Evolutionary conservation across 2,797 vertebrate species (phyloP), one percentile per base, ranked within the genome.

Genomic region (Catostomus latipinnis): DNA sequence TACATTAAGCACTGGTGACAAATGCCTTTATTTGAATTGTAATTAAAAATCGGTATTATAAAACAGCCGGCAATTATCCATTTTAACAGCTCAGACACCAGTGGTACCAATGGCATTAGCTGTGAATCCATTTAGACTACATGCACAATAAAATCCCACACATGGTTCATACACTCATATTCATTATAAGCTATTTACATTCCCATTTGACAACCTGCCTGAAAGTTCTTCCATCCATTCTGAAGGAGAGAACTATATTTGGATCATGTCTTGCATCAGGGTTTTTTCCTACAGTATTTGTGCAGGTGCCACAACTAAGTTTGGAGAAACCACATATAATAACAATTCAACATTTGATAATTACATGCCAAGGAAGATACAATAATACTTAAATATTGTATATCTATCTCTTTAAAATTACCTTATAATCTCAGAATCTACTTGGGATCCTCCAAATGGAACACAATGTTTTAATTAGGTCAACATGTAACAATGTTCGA

Each of bases 71-170:
- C 11, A 61, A 80, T 80, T 80, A 78, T 78, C 71, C 62, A 76
- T 84, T 84, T 83, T 81, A 83, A 76, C 71, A 84, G 52, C 69
- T 81, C 34, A 16, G 66, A 80, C 18, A 73, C 58, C 61, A 56
- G 48, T 62, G 46, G 48, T 62, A 61, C 8, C 45, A 46, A 12
- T 74, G 48, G 8, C 76, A 60, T 80, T 74, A 74, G 70, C 67
- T 66, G n/a, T 65, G 60, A 71, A 78, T 63, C 12, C 16, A 71
- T 65, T 71, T 71, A 56, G 6, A 50, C 14, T 14, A 71, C 50
- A 71, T 56, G 34, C 58, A 71, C 60, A 71, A 71, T 63, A 62
- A 57, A 71, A 57, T 50, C 12, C 43, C 60, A 65, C 60, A 71
- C 50, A 57, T 71, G 11, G 58, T 65, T 71, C 50, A 50, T 34